Evolutionary conservation across 2,113 vertebrate species (phyloP).

Genomic region (Sinocyclocheilus grahami): DNA sequence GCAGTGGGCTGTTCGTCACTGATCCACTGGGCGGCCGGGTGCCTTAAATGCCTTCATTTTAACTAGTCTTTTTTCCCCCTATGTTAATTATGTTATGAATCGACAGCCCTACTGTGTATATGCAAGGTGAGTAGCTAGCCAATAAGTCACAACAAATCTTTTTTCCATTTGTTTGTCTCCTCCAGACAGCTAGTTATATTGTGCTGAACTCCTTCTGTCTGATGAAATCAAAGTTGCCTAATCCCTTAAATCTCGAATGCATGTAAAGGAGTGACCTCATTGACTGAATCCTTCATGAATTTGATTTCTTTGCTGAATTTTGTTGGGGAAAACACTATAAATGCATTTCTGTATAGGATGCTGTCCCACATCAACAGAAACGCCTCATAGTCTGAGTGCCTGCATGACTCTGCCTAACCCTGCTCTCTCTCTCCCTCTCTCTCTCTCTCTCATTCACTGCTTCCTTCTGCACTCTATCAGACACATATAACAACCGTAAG

Average conservation of each 20-base stretch:
- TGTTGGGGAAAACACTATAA: background rate
- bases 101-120: no score
- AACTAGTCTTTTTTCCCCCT: no score
- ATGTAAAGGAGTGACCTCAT: background rate
- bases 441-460: constrained; percentile 13
- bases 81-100: no score
- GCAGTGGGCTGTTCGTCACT: no score
- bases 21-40: no score
- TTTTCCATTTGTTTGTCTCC: background rate
- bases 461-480: constrained; percentile 66
- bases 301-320: no score
- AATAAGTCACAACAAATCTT: background rate
- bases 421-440: background rate
- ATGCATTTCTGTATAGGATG: background rate
- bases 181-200: background rate
- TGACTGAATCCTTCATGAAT: background rate
- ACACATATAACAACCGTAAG: constrained; percentile 69
- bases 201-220: background rate
- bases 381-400: background rate
- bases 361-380: background rate
- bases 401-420: background rate
- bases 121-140: background rate
- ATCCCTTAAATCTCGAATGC: background rate
- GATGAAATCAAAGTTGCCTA: background rate
- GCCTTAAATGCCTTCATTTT: no score